These are phyloP conservation scores for Drosophila punjabiensis DNA, from an alignment of 1,140 invertebrate species.

Conservation along the genomic window DNA sequence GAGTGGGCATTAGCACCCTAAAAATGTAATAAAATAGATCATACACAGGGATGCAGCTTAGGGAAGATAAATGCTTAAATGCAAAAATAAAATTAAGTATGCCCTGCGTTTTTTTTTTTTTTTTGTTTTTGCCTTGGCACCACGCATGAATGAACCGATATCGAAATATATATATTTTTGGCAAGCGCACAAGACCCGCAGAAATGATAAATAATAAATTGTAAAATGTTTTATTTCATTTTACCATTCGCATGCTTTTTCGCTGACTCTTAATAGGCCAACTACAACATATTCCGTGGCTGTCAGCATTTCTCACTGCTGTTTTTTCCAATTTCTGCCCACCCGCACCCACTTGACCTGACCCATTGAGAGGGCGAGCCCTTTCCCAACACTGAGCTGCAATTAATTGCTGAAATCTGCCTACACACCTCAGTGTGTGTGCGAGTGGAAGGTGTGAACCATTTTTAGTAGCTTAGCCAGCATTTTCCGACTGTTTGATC, in stretches of 20 bases:
- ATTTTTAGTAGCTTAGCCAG: constrained; percentile 30
- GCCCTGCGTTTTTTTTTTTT: background rate
- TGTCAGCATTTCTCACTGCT: constrained; percentile 68
- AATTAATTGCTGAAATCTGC: constrained; percentile 47
- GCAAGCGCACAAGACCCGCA: constrained; percentile 30
- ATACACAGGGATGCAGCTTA: background rate
- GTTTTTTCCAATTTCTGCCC: constrained; percentile 31
- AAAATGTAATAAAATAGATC: constrained; percentile 5
- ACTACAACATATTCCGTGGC: constrained; percentile 49
- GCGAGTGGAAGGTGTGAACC: constrained; percentile 44
- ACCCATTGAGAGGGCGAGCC: constrained; percentile 60
- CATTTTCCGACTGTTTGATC: constrained; percentile 31
- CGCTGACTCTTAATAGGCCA: constrained; percentile 74
- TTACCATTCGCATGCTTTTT: constrained; percentile 30
- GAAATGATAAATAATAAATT: constrained; percentile 74
- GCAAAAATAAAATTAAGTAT: constrained; percentile 1
- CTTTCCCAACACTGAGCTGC: constrained; percentile 31
- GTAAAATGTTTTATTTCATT: constrained; percentile 50
- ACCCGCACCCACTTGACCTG: constrained; percentile 62
- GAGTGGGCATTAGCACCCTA: constrained; percentile 19
- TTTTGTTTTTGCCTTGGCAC: background rate
- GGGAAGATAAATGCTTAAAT: constrained; percentile 9
- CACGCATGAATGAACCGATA: constrained; percentile 39
- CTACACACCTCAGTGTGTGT: constrained; percentile 30
- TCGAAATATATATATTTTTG: constrained; percentile 32